Conservation (phyloP, 2,888 invertebrate species). For the Phrixothrix hirtus region DNA sequence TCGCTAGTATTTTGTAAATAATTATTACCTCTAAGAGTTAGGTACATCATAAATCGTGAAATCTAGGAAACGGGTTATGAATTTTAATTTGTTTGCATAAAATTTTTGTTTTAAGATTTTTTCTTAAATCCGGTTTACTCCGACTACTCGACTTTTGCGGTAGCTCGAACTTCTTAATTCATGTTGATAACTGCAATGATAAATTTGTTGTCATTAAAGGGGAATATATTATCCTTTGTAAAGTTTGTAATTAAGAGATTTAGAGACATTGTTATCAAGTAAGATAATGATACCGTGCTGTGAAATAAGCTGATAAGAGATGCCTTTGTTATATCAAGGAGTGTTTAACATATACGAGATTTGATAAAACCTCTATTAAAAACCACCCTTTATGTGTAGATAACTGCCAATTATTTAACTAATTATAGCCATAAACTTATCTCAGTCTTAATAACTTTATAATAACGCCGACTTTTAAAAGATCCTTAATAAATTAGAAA, state of each 20-base stretch:
- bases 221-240: slow-evolving; percentile 41
- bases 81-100: too few relatives aligned
- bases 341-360: slow-evolving; percentile 22
- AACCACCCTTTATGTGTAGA: slow-evolving; percentile 22
- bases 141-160: too few relatives aligned
- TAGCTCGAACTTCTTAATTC: slow-evolving; percentile 31
- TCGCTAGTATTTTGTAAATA: slow-evolving; percentile 5
- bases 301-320: slow-evolving; percentile 16
- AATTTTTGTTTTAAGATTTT: too few relatives aligned
- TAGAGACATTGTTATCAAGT: slow-evolving; percentile 34
- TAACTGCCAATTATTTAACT: slow-evolving; percentile 14
- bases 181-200: slow-evolving; percentile 41
- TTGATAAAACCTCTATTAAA: slow-evolving; percentile 23
- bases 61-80: neutral
- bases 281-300: slow-evolving; percentile 16
- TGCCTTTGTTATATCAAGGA: slow-evolving; percentile 17
- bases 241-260: slow-evolving; percentile 42
- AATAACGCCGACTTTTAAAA: slow-evolving; percentile 11
- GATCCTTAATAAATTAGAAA: slow-evolving; percentile 10
- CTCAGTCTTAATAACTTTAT: slow-evolving; percentile 14
- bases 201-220: slow-evolving; percentile 44
- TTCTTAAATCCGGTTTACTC: too few relatives aligned
- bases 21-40: slow-evolving; percentile 9
- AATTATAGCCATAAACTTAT: slow-evolving; percentile 17
- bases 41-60: slow-evolving; percentile 7